phyloP scores from a whole-genome alignment of 2,888 invertebrate genomes.

The Cosmopolites sordidus region DNA sequence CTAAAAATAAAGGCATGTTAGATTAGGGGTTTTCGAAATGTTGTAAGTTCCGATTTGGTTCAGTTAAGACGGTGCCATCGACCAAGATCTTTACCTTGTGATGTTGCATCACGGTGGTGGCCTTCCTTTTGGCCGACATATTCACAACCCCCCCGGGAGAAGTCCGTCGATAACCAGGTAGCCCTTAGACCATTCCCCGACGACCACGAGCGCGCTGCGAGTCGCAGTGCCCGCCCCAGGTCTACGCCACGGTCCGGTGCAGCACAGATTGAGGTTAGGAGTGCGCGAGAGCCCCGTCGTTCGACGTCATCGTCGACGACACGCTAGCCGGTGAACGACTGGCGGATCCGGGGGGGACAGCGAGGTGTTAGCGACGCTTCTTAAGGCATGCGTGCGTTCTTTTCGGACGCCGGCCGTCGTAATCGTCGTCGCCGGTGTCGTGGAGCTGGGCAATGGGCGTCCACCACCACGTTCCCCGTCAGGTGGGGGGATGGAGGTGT shows the following conservation, averaged over 20 bases:
- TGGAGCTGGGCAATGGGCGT: not conserved
- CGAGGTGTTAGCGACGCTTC: slow-evolving; percentile 3
- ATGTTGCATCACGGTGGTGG: slow-evolving; percentile 70
- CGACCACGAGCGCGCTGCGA: no score
- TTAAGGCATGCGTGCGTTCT: slow-evolving; percentile 14
- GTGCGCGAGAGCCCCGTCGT: not conserved
- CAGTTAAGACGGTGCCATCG: no score
- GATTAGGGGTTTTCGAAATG: no score
- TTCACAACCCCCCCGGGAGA: slow-evolving; percentile 27
- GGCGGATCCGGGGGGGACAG: not conserved
- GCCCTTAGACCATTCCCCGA: slow-evolving; percentile 33
- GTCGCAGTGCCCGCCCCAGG: not conserved
- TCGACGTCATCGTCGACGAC: not conserved
- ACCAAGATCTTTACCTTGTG: slow-evolving; percentile 43
- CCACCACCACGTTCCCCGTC: not conserved
- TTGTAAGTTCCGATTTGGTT: no score
- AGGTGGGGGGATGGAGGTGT: no score
- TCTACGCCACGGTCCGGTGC: not conserved
- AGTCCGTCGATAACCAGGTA: slow-evolving; percentile 46
- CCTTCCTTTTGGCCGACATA: slow-evolving; percentile 73
- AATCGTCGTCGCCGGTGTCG: no score
- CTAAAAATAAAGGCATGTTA: no score
- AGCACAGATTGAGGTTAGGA: not conserved
- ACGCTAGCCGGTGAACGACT: not conserved
- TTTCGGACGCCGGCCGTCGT: slow-evolving; percentile 5